These are phyloP conservation scores for Amyelois transitella DNA, from an alignment of 1,140 invertebrate genomes.

Conservation along the genomic window DNA sequence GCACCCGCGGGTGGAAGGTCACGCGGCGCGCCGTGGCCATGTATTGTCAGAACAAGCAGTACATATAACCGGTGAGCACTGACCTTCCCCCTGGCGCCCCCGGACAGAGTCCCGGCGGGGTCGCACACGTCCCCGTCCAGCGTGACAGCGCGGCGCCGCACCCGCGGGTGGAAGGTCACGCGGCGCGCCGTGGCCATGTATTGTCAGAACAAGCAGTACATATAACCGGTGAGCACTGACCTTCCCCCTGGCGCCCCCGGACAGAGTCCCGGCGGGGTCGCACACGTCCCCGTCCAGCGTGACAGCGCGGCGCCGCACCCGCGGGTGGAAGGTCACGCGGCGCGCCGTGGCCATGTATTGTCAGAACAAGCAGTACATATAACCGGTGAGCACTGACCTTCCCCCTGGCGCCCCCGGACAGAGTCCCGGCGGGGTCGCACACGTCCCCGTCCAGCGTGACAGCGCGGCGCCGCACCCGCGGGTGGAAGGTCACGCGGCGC, in stretches of 20 bases:
- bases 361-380: no score
- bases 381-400: no score
- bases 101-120: slow-evolving; percentile 91
- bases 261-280: slow-evolving; percentile 91
- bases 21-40: background rate
- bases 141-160: slow-evolving; percentile 81
- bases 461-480: background rate
- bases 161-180: background rate
- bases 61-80: background rate
- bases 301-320: slow-evolving; percentile 77
- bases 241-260: slow-evolving; percentile 83
- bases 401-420: no score
- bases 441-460: background rate
- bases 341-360: no score
- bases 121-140: slow-evolving; percentile 94
- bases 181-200: no score
- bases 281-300: slow-evolving; percentile 95
- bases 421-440: background rate
- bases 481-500: background rate
- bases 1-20: background rate
- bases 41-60: no score
- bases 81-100: slow-evolving; percentile 80
- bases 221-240: slow-evolving; percentile 9
- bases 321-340: background rate
- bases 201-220: no score